These are phyloP conservation scores for Casuarius casuarius DNA, from an alignment of 2,113 vertebrate species.

Conservation along the genomic window DNA sequence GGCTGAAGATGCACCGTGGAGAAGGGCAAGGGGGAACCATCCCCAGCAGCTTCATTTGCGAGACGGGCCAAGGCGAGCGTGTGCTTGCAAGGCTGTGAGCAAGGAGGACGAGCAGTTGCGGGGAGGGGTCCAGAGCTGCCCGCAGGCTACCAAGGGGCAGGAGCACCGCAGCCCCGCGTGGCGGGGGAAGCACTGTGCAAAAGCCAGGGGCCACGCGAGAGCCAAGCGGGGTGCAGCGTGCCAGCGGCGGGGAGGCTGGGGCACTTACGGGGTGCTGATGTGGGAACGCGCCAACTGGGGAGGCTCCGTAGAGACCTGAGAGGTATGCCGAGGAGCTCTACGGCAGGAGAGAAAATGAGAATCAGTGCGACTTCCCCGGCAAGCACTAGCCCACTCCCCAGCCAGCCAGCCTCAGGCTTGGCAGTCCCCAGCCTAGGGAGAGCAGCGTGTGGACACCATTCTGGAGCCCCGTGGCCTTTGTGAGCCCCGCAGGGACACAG, in stretches of 20 bases:
- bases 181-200: neutral
- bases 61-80: too few relatives aligned
- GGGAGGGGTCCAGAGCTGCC: too few relatives aligned
- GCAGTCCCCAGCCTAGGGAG: fast-evolving
- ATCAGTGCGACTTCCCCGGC: neutral
- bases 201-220: neutral
- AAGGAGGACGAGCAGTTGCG: neutral
- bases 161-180: neutral
- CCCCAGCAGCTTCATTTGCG: neutral
- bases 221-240: neutral
- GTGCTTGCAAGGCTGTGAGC: neutral
- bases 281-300: slow-evolving; percentile 79
- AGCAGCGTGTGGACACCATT: fast-evolving
- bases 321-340: slow-evolving; percentile 91
- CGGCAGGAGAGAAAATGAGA: slow-evolving; percentile 30
- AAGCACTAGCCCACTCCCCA: too few relatives aligned
- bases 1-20: neutral
- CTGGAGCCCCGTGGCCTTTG: too few relatives aligned
- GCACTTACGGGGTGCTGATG: slow-evolving; percentile 88
- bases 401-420: too few relatives aligned
- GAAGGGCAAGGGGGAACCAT: neutral
- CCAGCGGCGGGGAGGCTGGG: neutral
- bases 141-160: neutral
- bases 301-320: slow-evolving; percentile 86
- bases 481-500: fast-evolving